Evolutionary conservation across 2,888 invertebrate genomes (phyloP).

Genomic region (Drosophila fulvimacula): DNA sequence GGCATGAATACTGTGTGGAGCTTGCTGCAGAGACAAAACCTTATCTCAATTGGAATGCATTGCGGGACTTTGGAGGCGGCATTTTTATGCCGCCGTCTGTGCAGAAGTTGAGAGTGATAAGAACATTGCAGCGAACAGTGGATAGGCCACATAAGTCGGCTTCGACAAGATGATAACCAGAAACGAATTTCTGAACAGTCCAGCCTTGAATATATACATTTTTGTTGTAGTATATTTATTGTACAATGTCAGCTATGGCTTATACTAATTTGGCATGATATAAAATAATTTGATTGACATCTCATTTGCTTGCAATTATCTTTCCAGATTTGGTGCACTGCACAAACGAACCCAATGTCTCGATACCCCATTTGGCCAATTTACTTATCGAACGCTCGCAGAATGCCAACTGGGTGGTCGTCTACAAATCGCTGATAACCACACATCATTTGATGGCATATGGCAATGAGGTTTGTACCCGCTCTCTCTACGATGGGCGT

Average conservation of each 20-base stretch:
- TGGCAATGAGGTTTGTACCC: constrained; percentile 96
- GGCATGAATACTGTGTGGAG: background rate
- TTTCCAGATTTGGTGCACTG: constrained; percentile 98
- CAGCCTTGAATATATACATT: background rate
- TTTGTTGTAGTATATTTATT: no score
- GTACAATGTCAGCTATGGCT: no score
- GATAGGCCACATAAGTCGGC: constrained; percentile 18
- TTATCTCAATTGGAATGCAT: constrained; percentile 23
- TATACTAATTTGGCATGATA: background rate
- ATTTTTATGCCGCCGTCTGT: constrained; percentile 18
- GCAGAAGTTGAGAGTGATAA: constrained; percentile 23
- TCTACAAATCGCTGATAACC: constrained; percentile 98
- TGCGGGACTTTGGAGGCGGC: constrained; percentile 6
- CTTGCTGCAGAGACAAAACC: constrained; percentile 20
- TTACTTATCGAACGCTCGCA: constrained; percentile 98
- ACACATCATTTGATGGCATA: constrained; percentile 99
- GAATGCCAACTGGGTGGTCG: constrained; percentile 99
- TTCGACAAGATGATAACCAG: constrained; percentile 21
- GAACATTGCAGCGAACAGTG: constrained; percentile 26
- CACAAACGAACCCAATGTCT: constrained; percentile 99
- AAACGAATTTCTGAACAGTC: background rate
- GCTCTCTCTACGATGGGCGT: constrained; percentile 16
- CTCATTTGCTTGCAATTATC: constrained; percentile 40
- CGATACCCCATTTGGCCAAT: constrained; percentile 99
- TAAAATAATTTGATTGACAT: background rate